Evolutionary conservation across 2,888 invertebrate genomes (phyloP).

Genomic region (Stegophylla sp.): DNA sequence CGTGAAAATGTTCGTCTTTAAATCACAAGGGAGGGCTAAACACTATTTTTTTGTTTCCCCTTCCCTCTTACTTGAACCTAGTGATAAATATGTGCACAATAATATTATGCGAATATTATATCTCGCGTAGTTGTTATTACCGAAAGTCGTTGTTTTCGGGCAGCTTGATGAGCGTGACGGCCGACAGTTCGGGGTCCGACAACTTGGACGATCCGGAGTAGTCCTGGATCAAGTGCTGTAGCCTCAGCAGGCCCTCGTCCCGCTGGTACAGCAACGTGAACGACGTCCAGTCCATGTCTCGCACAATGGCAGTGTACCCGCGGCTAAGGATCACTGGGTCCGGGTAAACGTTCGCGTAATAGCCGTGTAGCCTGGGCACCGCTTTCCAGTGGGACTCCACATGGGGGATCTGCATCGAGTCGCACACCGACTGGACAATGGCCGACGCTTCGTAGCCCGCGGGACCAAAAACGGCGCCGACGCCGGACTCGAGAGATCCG

Average conservation of each 20-base stretch:
- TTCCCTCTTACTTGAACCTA: too few species aligned
- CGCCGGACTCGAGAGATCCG: constrained; percentile 63
- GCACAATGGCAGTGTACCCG: constrained; percentile 67
- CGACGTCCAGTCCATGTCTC: constrained; percentile 79
- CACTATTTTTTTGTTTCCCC: too few species aligned
- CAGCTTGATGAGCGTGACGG: constrained; percentile 71
- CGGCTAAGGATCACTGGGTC: constrained; percentile 70
- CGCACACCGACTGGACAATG: constrained; percentile 83
- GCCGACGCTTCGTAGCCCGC: constrained; percentile 72
- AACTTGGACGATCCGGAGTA: constrained; percentile 48
- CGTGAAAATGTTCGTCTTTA: too few species aligned
- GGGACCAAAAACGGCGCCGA: constrained; percentile 85
- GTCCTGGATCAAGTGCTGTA: constrained; percentile 72
- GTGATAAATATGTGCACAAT: too few species aligned
- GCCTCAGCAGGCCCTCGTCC: constrained; percentile 74
- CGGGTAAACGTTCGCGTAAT: constrained; percentile 76
- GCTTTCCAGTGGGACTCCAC: constrained; percentile 79
- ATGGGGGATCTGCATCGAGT: constrained; percentile 84
- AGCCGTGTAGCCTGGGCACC: constrained; percentile 60
- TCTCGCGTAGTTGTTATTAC: too few species aligned
- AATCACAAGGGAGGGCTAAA: too few species aligned
- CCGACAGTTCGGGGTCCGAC: constrained; percentile 59
- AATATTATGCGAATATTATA: too few species aligned
- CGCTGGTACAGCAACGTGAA: constrained; percentile 88
- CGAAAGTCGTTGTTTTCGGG: constrained; percentile 73